Evolutionary conservation across 2,797 vertebrate species (phyloP), one percentile per base, ranked within the genome.

Genomic region (Somateria mollissima): DNA sequence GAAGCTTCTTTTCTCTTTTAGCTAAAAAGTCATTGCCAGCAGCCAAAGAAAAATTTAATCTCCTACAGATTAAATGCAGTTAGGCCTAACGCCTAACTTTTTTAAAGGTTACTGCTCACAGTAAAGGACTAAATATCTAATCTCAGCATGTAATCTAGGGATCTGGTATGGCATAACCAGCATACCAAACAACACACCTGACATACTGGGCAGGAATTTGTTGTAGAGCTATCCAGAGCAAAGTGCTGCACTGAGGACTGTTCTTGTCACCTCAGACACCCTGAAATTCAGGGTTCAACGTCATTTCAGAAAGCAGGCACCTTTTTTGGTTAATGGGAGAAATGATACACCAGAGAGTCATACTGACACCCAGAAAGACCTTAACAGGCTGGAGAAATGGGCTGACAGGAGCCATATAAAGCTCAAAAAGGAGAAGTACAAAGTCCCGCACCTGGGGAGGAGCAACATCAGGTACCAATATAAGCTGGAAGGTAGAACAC

Each of bases 331-430:
- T 71, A 17, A 27, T 70, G 36, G 12, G 27, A 70, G 25, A 75
- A 78, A 54, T 0, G 2, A 43, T 10, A 24, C 20, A 43, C 21
- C 8, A 57, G 41, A 62, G 4, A 5, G 9, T 20, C 5, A 0
- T 39, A 27, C 11, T 88, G 9, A 16, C 32, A 64, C 24, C 13
- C 39, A 80, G 36, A 28, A 9, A 2, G 14, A 84, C 39, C 32
- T 69, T 22, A 28, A 39, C 11, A 75, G 24, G 10, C 16, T 20
- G 11, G 47, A 73, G 24, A 76, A 73, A 53, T 9, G 47, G 53
- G 8, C 8, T 73, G 25, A 37, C 19, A 34, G 54, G 41, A 37
- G 67, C 12, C 16, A 54, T 8, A 1, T 53, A 27, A 65, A 65
- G 2, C 45, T 49, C 17, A 36, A 10, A 8, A 80, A 51, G 4